These are phyloP conservation scores for Cyrtodaria siliqua DNA, from an alignment of 2,888 invertebrate species.

Conservation along the genomic window DNA sequence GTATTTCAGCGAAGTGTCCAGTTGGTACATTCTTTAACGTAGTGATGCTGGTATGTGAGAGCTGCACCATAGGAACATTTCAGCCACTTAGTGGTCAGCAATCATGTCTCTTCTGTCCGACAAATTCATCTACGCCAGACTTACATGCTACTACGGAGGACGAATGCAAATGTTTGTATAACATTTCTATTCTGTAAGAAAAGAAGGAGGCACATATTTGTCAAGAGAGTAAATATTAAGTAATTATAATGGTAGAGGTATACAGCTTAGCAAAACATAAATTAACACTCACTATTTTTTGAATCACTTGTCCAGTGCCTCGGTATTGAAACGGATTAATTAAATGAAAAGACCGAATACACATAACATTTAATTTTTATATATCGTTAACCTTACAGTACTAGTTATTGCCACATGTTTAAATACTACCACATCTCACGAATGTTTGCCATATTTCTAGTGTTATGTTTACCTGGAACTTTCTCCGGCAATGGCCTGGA, in stretches of 20 bases:
- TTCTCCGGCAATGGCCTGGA: conserved; percentile 86
- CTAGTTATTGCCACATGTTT: too few relatives aligned
- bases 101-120: conserved; percentile 88
- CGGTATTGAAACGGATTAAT: too few relatives aligned
- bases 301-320: too few relatives aligned
- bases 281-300: too few relatives aligned
- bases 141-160: conserved; percentile 84
- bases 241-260: too few relatives aligned
- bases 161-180: conserved; percentile 85
- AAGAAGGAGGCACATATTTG: too few relatives aligned
- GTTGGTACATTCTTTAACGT: conserved; percentile 89
- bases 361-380: too few relatives aligned
- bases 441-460: conserved; percentile 68
- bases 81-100: conserved; percentile 88
- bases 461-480: conserved; percentile 86
- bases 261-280: too few relatives aligned
- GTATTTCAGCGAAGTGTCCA: conserved; percentile 89
- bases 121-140: conserved; percentile 88
- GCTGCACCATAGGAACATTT: conserved; percentile 89
- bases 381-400: too few relatives aligned
- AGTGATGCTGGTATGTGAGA: conserved; percentile 87
- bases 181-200: too few relatives aligned
- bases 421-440: neutral
- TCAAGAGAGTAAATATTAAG: too few relatives aligned
- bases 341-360: too few relatives aligned